A percentile compares a stretch with the other conserved stretches of the same genome.
Evolutionary conservation across 2,888 invertebrate genomes (phyloP).

Genomic region (Eupithecia abbreviata): DNA sequence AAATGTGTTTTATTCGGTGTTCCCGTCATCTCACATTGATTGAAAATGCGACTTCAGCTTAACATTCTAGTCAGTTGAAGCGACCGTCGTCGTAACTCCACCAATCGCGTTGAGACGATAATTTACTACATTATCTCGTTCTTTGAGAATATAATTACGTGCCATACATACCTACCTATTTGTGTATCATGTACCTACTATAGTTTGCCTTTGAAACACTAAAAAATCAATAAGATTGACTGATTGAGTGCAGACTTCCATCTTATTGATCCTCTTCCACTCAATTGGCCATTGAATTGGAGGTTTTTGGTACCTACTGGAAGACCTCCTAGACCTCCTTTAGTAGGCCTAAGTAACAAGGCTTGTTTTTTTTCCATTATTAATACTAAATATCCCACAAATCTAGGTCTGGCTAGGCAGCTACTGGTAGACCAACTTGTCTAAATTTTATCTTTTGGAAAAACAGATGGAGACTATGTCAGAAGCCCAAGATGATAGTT

Average conservation of each 20-base stretch:
- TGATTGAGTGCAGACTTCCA: not conserved
- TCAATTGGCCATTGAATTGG: not conserved
- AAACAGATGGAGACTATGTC: conserved; percentile 65
- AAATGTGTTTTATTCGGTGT: not conserved
- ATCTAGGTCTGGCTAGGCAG: not conserved
- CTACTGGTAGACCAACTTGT: not conserved
- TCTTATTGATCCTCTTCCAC: not conserved
- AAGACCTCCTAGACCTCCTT: not conserved
- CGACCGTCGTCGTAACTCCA: not conserved
- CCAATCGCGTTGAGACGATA: not conserved
- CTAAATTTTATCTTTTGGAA: not conserved
- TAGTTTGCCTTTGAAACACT: not conserved
- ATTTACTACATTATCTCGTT: not conserved
- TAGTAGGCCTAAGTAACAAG: not conserved
- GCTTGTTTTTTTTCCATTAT: not conserved
- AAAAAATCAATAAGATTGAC: not conserved
- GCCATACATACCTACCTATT: not conserved
- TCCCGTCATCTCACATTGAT: not conserved
- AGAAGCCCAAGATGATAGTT: conserved; percentile 63
- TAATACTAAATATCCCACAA: not conserved
- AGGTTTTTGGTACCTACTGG: not conserved
- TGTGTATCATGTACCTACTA: not conserved
- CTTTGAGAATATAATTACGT: not conserved
- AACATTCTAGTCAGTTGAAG: not conserved
- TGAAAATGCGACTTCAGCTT: not conserved